Base-by-base conservation (phyloP, 2,113 vertebrate species). In the Prionailurus bengalensis region DNA sequence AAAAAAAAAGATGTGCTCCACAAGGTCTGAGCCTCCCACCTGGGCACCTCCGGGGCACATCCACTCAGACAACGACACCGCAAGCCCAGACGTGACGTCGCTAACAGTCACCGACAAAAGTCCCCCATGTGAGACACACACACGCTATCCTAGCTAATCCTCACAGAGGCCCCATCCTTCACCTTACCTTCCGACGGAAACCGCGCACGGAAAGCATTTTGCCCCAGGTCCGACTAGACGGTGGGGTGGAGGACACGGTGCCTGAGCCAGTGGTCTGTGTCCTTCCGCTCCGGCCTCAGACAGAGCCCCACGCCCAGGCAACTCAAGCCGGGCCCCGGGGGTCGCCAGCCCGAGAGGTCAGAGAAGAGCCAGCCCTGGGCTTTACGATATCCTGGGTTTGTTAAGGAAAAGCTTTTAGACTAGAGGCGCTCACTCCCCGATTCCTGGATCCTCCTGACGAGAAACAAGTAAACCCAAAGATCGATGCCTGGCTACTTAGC, bases 231-330 rank as follows among this genome's bases (percentile, higher is more conserved):
- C 15, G 16, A 12, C 23, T 0, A 1, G 66, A 23, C 1, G 70
- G 12, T 0, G 16, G 1, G 42, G n/a, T 4, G 5, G 11, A 55
- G 27, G 70, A 31, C 0, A 0, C 2, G 31, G 3, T 0, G 4
- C 27, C 11, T 1, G 23, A 58, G 48, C 31, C 7, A 1, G 39
- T 0, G 39, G 45, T 5, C 23, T 3, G 42, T 4, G 4, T 25
- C 42, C 23, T 19, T 12, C 55, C n/a, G 27, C 27, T 9, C 27
- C 0, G 58, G 31, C 21, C 83, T 11, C 66, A 23, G 17, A 15
- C 1, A 19, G 70, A 36, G 63, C 71, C 31, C 4, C 6, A 29
- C 1, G 15, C 48, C 36, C 0, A 16, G 51, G 19, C 0, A 27
- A 31, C 14, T 2, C 3, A 0, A 0, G 5, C 4, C 36, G n/a